phyloP scores from a whole-genome alignment of 1,140 invertebrate genomes.

The Brachionus sp. region DNA sequence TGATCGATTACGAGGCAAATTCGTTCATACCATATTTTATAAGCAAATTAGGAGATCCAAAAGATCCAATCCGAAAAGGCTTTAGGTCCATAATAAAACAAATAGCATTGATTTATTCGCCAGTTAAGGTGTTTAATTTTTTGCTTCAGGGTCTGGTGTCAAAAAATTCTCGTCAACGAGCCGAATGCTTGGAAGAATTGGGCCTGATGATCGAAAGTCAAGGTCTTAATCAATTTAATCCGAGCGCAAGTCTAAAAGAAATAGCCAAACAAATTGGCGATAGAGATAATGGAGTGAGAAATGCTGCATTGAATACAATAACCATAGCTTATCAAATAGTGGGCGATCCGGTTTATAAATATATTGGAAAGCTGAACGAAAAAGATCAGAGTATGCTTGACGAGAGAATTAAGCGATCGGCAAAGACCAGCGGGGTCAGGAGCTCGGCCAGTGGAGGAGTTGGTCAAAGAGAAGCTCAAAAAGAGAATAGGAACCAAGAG shows the following conservation, averaged over 20 bases:
- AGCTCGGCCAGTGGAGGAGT: background rate
- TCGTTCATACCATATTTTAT: conserved; percentile 46
- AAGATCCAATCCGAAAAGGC: conserved; percentile 45
- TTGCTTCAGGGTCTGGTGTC: conserved; percentile 91
- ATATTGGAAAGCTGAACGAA: conserved; percentile 83
- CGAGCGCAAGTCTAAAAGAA: conserved; percentile 77
- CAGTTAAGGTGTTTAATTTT: conserved; percentile 80
- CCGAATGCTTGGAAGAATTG: conserved; percentile 85
- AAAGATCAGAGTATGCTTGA: conserved; percentile 89
- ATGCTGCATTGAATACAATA: conserved; percentile 87
- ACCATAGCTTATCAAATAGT: conserved; percentile 83
- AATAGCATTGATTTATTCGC: conserved; percentile 78
- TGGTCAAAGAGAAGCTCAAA: background rate
- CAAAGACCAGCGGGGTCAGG: background rate
- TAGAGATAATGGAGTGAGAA: conserved; percentile 89
- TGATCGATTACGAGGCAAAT: conserved; percentile 32
- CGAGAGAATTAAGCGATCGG: conserved; percentile 79
- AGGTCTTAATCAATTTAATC: conserved; percentile 77
- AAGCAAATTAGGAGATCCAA: conserved; percentile 42
- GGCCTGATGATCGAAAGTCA: conserved; percentile 78
- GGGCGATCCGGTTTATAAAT: conserved; percentile 83
- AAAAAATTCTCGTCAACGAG: conserved; percentile 87
- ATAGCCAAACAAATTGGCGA: conserved; percentile 90
- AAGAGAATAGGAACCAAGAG: background rate
- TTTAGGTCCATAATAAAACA: conserved; percentile 77